A percentile compares a stretch with the other conserved stretches of the same genome.
Evolutionary conservation across 1,140 invertebrate genomes (phyloP).

Genomic region (Medauroidea extradentata): DNA sequence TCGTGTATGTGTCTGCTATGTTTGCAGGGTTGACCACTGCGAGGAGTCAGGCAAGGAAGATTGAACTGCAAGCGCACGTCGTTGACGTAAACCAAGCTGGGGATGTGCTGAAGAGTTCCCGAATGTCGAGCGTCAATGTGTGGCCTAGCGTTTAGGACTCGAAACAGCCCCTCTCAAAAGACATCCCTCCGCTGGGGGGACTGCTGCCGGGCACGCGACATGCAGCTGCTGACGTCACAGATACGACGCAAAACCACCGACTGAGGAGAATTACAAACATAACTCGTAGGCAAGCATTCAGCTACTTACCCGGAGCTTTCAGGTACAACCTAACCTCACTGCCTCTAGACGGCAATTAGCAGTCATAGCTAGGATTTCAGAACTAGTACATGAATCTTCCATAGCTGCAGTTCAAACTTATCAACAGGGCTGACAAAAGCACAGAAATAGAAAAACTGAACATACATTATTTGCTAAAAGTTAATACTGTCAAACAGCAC

Average conservation of each 20-base stretch:
- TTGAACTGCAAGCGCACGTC: too few relatives aligned
- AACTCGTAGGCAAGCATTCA: not conserved
- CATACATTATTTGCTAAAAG: too few relatives aligned
- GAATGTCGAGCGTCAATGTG: slow-evolving; percentile 66
- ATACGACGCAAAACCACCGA: not conserved
- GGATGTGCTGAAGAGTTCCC: too few relatives aligned
- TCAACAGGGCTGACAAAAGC: too few relatives aligned
- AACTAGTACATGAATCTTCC: not conserved
- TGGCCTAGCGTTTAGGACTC: slow-evolving; percentile 88
- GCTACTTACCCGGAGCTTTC: not conserved
- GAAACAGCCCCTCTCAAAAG: slow-evolving; percentile 92
- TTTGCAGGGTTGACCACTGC: too few relatives aligned
- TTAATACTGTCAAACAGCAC: too few relatives aligned
- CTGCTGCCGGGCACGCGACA: too few relatives aligned
- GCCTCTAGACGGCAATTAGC: not conserved
- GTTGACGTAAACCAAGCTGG: too few relatives aligned
- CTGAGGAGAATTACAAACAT: not conserved
- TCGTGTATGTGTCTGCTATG: too few relatives aligned
- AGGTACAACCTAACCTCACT: not conserved
- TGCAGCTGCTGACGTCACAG: too few relatives aligned
- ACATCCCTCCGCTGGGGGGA: slow-evolving; percentile 91
- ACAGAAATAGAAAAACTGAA: too few relatives aligned
- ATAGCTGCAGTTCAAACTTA: not conserved
- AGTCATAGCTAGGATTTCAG: not conserved
- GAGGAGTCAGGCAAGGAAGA: too few relatives aligned